Evolutionary conservation across 2,888 invertebrate species (phyloP), one percentile per base, ranked within the genome.

Genomic region (Sinotaia quadrata): DNA sequence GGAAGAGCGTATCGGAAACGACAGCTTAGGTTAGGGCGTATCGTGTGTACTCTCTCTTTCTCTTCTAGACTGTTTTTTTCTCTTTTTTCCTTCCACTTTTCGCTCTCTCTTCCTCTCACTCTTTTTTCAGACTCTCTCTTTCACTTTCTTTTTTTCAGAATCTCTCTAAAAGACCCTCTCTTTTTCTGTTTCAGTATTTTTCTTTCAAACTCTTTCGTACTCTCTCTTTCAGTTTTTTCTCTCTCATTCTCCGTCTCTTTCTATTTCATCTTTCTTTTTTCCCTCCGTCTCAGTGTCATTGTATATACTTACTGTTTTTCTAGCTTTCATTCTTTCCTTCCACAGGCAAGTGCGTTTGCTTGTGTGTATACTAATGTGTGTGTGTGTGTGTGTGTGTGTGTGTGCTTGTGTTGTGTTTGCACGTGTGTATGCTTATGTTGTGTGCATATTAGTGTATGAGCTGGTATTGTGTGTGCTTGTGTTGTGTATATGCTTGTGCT

Each of bases 1-100:
- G n/a, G n/a, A n/a, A n/a, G n/a, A n/a, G n/a, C n/a, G n/a, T n/a
- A n/a, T n/a, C n/a, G n/a, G n/a, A n/a, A n/a, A n/a, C n/a, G n/a
- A n/a, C n/a, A n/a, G n/a, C n/a, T n/a, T n/a, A n/a, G n/a, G n/a
- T n/a, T n/a, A n/a, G n/a, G n/a, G n/a, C n/a, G n/a, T n/a, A n/a
- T n/a, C n/a, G n/a, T n/a, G n/a, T n/a, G n/a, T n/a, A n/a, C 66
- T 58, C 49, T 47, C 58, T 66, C 66, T 58, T 36, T 41, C 58
- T 66, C 58, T 49, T 44, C 36, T 41, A 31, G 41, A 31, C 58
- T 49, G 31, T 31, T 33, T 33, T 34, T 29, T 36, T 31, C 47
- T 27, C n/a, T n/a, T n/a, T n/a, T n/a, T n/a, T n/a, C n/a, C n/a
- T n/a, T n/a, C n/a, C n/a, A n/a, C n/a, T n/a, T n/a, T n/a, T n/a